Evolutionary conservation across 1,140 invertebrate species (phyloP), one percentile per base, ranked within the genome.

Genomic region (Trichogramma pretiosum): DNA sequence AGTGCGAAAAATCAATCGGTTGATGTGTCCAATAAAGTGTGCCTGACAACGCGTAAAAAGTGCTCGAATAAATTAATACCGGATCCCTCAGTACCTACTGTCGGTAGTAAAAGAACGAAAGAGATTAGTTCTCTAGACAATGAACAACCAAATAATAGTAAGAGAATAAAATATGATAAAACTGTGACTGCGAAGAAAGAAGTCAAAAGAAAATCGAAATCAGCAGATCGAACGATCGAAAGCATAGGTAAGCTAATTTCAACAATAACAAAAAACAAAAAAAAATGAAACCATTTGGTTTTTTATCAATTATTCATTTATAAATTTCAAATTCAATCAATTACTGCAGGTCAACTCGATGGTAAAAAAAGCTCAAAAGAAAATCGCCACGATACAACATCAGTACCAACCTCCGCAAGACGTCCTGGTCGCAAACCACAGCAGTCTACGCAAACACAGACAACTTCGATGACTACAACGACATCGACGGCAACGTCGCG

Each of bases 301-400:
- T 28, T n/a, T n/a, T n/a, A n/a, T n/a, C n/a, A n/a, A n/a, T 28
- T 28, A 28, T 28, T 7, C 7, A 28, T 28, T 13, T 28, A 28
- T 13, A 28, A 28, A 28, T 28, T 50, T 11, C 56, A 47, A 28
- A 57, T 60, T 9, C 46, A 56, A 35, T 43, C n/a, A n/a, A n/a
- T n/a, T n/a, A 35, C 11, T 57, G 39, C 33, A 64, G 57, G n/a
- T 56, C 59, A 46, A 28, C 46, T 13, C 45, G 37, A 46, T 18
- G 58, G 41, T 16, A 64, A 65, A 16, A 68, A 60, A 40, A 57
- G 58, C 21, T 57, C 62, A 0, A 72, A 72, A 34, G 69, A 72
- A 48, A 72, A 72, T 39, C 43, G 61, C 14, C 22, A 54, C 32
- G 65, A 60, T 46, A 40, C 40, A 41, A 44, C 52, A 0, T 40